Conservation (phyloP, 2,113 vertebrate species). For the Pygoscelis adeliae region DNA sequence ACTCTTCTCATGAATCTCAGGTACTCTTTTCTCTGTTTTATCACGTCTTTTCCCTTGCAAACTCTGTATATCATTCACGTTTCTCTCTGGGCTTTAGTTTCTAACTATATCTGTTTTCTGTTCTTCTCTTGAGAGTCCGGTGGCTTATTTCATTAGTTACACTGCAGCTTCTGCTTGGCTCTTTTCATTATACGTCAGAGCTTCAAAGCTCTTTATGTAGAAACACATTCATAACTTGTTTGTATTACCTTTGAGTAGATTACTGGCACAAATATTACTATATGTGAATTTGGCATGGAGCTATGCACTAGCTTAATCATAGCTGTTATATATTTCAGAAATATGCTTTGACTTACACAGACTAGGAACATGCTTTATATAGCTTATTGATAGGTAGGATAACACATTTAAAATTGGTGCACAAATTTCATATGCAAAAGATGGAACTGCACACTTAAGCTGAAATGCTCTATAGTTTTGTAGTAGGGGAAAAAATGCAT, state of each 20-base stretch:
- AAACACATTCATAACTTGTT: neutral
- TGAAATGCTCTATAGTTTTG: neutral
- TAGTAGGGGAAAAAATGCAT: neutral
- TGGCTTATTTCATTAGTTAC: neutral
- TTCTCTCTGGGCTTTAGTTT: neutral
- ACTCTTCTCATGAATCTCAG: slow-evolving; percentile 24
- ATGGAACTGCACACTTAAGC: neutral
- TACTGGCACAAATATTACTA: neutral
- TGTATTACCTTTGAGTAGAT: neutral
- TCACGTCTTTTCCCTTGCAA: slow-evolving; percentile 10
- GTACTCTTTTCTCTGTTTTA: neutral
- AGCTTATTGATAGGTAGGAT: neutral
- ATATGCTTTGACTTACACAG: neutral
- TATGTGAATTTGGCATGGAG: neutral
- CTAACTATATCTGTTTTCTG: neutral
- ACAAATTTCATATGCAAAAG: neutral
- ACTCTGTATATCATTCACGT: neutral
- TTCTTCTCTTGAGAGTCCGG: neutral
- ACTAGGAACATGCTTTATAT: neutral
- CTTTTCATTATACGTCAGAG: neutral
- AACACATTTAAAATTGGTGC: neutral
- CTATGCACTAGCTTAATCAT: neutral
- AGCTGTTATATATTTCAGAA: neutral
- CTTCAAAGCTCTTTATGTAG: neutral
- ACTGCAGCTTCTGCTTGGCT: neutral